Percentiles rank a stretch among this genome's conserved stretches.
Conservation (phyloP, 2,113 vertebrate species). For the Rana temporaria region DNA sequence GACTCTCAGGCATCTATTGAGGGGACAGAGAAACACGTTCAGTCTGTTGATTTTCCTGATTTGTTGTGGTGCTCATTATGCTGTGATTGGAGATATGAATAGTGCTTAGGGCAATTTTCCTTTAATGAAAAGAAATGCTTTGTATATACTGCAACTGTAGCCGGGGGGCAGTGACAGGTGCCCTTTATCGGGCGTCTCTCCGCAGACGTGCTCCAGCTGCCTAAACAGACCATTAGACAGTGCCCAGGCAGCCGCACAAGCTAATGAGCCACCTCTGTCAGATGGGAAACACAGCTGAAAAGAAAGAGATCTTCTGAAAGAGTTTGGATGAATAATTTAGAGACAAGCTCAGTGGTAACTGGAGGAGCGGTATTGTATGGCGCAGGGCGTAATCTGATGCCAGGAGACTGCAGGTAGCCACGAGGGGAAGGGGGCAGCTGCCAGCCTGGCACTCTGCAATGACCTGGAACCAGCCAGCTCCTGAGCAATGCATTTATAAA, state of each 20-base stretch:
- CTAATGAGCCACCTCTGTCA: not conserved
- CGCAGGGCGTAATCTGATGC: not conserved
- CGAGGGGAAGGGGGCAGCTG: not conserved
- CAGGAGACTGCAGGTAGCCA: not conserved
- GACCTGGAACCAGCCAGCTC: no score
- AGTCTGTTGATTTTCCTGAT: no score
- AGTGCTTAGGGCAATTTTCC: no score
- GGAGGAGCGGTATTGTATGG: slow-evolving; percentile 10
- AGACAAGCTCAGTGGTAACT: slow-evolving; percentile 15
- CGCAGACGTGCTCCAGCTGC: not conserved
- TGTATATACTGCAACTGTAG: no score
- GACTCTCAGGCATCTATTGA: no score
- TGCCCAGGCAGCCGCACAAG: not conserved
- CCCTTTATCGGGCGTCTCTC: not conserved
- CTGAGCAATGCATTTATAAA: no score
- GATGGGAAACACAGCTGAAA: not conserved
- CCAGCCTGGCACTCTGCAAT: not conserved
- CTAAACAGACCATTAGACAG: not conserved
- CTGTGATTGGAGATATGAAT: no score
- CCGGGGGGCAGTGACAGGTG: not conserved
- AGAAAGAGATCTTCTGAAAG: not conserved
- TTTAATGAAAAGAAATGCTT: no score
- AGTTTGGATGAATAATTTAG: slow-evolving; percentile 28
- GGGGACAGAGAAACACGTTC: no score
- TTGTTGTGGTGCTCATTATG: no score